Percentiles rank a stretch among this genome's conserved stretches.
Conservation (phyloP, 2,113 vertebrate genomes). For the Thermophis baileyi region DNA sequence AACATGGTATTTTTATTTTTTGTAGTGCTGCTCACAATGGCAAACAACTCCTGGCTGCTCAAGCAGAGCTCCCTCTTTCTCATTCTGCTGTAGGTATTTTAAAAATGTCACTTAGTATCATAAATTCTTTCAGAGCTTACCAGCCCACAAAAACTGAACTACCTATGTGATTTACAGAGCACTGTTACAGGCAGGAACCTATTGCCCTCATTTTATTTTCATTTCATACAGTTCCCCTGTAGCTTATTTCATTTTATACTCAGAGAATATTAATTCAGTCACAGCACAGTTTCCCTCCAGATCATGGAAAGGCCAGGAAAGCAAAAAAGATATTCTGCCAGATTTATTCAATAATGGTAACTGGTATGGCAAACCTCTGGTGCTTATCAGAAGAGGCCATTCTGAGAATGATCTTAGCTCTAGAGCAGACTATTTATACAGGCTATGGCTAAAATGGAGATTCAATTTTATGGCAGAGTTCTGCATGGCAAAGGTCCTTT, state of each 20-base stretch:
- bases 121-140: conserved; percentile 50
- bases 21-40: background rate
- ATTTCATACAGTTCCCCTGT: conserved; percentile 43
- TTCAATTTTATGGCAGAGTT: background rate
- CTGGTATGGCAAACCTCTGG: background rate
- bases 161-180: conserved; percentile 56
- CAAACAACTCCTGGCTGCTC: conserved; percentile 1
- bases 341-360: background rate
- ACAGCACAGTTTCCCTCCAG: conserved; percentile 49
- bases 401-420: background rate
- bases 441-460: background rate
- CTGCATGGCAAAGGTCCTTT: background rate
- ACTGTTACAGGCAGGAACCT: conserved; percentile 54
- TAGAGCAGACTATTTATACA: background rate
- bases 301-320: conserved; percentile 49
- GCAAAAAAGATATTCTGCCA: conserved; percentile 27
- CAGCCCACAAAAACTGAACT: conserved; percentile 42
- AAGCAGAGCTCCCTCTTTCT: background rate
- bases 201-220: conserved; percentile 51
- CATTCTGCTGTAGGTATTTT: background rate
- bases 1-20: background rate
- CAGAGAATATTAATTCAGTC: conserved; percentile 57
- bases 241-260: conserved; percentile 53
- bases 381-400: background rate
- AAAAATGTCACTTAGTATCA: conserved; percentile 35